Conservation (phyloP, 1,140 invertebrate species). For the Papilio machaon region DNA sequence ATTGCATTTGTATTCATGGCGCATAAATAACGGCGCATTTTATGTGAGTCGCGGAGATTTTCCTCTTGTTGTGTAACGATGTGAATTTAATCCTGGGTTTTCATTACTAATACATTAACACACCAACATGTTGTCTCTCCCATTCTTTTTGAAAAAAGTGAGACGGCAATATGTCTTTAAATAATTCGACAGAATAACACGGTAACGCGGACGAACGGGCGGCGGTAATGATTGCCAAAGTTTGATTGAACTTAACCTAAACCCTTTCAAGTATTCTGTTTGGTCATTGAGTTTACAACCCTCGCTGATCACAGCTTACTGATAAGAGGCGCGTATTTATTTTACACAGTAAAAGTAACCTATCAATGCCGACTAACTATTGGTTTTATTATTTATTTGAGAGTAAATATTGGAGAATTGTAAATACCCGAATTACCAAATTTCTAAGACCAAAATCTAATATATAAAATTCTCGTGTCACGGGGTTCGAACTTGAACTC, state of each 20-base stretch:
- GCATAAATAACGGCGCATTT: conserved; percentile 59
- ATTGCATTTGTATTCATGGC: conserved; percentile 53
- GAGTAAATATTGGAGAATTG: too few relatives aligned
- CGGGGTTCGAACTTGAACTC: too few relatives aligned
- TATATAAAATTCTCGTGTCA: too few relatives aligned
- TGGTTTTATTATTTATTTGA: not conserved
- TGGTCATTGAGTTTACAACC: conserved; percentile 27
- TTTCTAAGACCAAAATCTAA: too few relatives aligned
- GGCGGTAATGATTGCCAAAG: conserved; percentile 66
- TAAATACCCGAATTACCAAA: too few relatives aligned
- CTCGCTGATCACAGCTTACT: not conserved
- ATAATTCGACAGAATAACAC: not conserved
- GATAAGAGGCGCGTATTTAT: conserved; percentile 14
- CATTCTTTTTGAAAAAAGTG: not conserved
- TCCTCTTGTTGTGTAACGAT: conserved; percentile 35
- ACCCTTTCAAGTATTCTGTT: conserved; percentile 57
- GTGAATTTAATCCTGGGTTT: conserved; percentile 52
- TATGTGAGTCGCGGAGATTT: conserved; percentile 51
- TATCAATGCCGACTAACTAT: not conserved
- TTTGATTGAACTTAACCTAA: conserved; percentile 65
- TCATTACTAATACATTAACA: not conserved
- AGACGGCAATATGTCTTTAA: not conserved
- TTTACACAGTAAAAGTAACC: not conserved
- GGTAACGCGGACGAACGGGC: conserved; percentile 57
- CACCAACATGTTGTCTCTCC: not conserved